Conservation (phyloP, 2,888 invertebrate species). For the Drosophila aldrichi region DNA sequence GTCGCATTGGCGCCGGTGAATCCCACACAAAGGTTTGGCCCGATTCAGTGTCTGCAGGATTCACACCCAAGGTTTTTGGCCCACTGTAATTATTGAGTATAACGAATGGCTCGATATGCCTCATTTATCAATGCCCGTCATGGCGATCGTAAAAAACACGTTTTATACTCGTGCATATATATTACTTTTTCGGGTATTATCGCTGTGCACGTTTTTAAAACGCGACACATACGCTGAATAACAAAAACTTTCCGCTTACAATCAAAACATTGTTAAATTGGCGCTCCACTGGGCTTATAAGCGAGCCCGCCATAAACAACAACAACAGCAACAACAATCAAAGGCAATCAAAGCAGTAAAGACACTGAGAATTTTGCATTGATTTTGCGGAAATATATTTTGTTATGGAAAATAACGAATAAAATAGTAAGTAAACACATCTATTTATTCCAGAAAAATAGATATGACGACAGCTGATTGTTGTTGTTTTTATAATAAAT, state of each 20-base stretch:
- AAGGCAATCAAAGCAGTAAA: conserved; percentile 15
- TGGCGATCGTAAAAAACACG: conserved; percentile 55
- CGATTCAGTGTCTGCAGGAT: conserved; percentile 3
- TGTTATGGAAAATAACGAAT: not conserved
- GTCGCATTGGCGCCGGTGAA: conserved; percentile 40
- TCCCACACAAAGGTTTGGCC: conserved; percentile 9
- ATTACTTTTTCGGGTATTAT: conserved; percentile 37
- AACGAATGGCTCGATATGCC: conserved; percentile 12
- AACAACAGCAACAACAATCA: conserved; percentile 9
- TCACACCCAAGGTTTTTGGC: conserved; percentile 10
- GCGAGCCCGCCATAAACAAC: conserved; percentile 30
- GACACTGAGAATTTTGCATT: conserved; percentile 20
- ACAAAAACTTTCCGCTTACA: conserved; percentile 73
- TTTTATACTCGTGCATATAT: conserved; percentile 30
- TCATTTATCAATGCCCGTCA: conserved; percentile 43
- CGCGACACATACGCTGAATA: conserved; percentile 57
- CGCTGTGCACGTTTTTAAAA: conserved; percentile 66
- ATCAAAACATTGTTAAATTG: conserved; percentile 57
- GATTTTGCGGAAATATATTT: conserved; percentile 40
- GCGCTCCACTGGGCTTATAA: conserved; percentile 36
- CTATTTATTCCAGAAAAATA: not conserved
- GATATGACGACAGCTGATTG: too few species aligned
- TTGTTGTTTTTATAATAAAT: too few species aligned
- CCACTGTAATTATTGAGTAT: conserved; percentile 23
- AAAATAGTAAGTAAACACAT: not conserved